These are phyloP conservation scores for Entelurus aequoreus DNA, from an alignment of 2,113 vertebrate genomes.

Conservation along the genomic window DNA sequence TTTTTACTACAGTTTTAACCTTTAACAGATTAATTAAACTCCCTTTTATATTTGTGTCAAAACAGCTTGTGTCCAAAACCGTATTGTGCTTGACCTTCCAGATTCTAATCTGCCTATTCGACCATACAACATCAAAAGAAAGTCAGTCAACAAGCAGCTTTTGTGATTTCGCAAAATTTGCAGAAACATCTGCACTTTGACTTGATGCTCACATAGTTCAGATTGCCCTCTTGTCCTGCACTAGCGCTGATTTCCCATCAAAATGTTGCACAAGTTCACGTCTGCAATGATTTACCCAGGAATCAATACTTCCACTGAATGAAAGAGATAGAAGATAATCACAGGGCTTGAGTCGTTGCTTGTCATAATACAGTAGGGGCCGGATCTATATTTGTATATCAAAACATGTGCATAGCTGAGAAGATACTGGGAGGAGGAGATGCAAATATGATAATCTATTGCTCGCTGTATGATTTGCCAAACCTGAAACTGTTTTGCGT, in stretches of 20 bases:
- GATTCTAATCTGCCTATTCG: not conserved
- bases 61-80: too few species aligned
- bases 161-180: not conserved
- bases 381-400: too few species aligned
- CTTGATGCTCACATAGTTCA: too few species aligned
- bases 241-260: slow-evolving; percentile 32
- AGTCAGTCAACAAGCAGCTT: not conserved
- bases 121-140: not conserved
- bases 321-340: not conserved
- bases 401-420: too few species aligned
- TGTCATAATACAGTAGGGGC: not conserved
- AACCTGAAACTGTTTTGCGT: too few species aligned
- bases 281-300: slow-evolving; percentile 50
- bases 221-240: not conserved
- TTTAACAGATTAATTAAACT: too few species aligned
- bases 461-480: too few species aligned
- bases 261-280: slow-evolving; percentile 3
- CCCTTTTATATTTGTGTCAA: too few species aligned
- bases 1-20: too few species aligned
- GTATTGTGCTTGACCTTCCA: not conserved
- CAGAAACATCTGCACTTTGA: not conserved
- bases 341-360: not conserved
- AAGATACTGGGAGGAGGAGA: too few species aligned
- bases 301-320: slow-evolving; percentile 23
- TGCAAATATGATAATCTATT: too few species aligned